Conservation (phyloP, 92 coral and sea anemone species). For the Scolanthus callimorphus region DNA sequence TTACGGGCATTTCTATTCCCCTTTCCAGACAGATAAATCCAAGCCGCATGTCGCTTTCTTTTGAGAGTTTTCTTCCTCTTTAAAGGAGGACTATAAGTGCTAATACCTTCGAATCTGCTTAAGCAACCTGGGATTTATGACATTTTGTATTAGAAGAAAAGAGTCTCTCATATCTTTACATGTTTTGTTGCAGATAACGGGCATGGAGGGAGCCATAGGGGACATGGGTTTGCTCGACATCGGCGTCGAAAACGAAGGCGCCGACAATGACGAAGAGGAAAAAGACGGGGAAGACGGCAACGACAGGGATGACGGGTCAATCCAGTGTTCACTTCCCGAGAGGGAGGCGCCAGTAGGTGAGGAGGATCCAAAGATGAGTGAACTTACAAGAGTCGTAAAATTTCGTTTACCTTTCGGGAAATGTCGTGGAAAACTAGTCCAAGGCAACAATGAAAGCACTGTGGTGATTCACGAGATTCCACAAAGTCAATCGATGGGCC, state of each 20-base stretch:
- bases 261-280: not conserved
- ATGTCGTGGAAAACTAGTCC: not conserved
- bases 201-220: not conserved
- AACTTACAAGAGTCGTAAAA: not conserved
- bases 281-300: too few relatives aligned
- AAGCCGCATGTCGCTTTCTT: too few relatives aligned
- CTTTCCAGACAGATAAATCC: too few relatives aligned
- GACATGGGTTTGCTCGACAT: slow-evolving; percentile 2
- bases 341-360: slow-evolving; percentile 3
- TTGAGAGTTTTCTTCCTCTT: too few relatives aligned
- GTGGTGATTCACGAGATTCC: not conserved
- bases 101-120: too few relatives aligned
- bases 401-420: not conserved
- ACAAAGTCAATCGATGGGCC: not conserved
- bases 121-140: too few relatives aligned
- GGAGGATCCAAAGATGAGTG: not conserved
- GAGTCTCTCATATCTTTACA: too few relatives aligned
- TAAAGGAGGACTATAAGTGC: too few relatives aligned
- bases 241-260: not conserved
- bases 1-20: too few relatives aligned
- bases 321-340: too few relatives aligned
- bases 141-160: too few relatives aligned
- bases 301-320: too few relatives aligned
- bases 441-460: not conserved
- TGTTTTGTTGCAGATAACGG: not conserved